Evolutionary conservation across 2,797 vertebrate genomes (phyloP), one percentile per base, ranked within the genome.

Genomic region (Potorous gilbertii): DNA sequence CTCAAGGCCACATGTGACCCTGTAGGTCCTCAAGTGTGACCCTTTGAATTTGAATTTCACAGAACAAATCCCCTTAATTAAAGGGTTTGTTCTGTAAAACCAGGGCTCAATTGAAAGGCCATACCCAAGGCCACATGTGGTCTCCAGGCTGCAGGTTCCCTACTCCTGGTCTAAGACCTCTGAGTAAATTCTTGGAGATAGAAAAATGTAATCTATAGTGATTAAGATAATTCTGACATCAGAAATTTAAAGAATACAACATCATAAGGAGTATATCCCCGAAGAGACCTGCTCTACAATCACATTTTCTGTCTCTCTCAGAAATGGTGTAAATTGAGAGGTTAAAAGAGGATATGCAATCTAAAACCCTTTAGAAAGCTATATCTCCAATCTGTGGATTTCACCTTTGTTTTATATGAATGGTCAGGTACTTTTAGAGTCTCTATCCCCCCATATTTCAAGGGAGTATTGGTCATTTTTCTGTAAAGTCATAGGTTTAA

Each of bases 161-260:
- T 1, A 56, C 56, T 56, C 24, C 56, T 27, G 21, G n/a, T 50
- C 24, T 96, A 87, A 54, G 55, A 92, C 59, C 89, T 74, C 0
- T 90, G 46, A 90, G 34, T 52, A 87, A 95, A 46, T 14, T 40
- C 62, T 34, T 57, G 6, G 28, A 66, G 54, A 31, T 50, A 46
- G 91, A 94, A 95, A 92, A 90, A 21, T 5, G 1, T 46, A 56
- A 62, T 96, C 90, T 95, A 90, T 94, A 57, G 93, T 92, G 52
- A 94, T 95, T 92, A 94, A 56, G 57, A 92, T 74, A 94, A 66
- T 91, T 96, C 74, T 94, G 90, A 95, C 27, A 62, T 40, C 95
- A 95, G 90, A 52, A 28, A 50, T 55, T 92, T 92, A 95, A 93
- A 62, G 2, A 87, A 92, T 56, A 91, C 52, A 81, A 81, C 46